Conservation (phyloP, 1,140 invertebrate species). For the Dendroctonus ponderosae region DNA sequence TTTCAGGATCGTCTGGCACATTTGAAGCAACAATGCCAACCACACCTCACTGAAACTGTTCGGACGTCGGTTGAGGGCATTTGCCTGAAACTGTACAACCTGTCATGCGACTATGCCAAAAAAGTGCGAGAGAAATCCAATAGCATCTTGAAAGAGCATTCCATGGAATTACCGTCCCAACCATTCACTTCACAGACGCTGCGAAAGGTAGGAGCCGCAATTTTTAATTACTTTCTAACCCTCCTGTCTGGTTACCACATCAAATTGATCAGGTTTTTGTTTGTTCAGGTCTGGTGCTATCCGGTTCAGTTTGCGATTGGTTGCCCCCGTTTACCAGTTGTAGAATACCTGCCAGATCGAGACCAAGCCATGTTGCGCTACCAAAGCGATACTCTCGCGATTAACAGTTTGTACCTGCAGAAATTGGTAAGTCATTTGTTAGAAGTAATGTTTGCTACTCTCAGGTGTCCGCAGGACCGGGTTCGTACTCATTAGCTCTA, state of each 20-base stretch:
- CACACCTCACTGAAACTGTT: conserved; percentile 87
- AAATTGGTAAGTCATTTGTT: conserved; percentile 65
- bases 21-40: conserved; percentile 86
- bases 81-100: conserved; percentile 90
- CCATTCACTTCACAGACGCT: conserved; percentile 23
- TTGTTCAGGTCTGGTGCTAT: conserved; percentile 84
- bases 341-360: conserved; percentile 85
- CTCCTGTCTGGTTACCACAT: not conserved
- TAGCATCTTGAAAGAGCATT: conserved; percentile 82
- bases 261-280: conserved; percentile 1
- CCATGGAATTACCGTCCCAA: conserved; percentile 69
- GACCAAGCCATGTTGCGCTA: conserved; percentile 83
- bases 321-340: conserved; percentile 76
- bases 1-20: conserved; percentile 65
- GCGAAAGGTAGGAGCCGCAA: conserved; percentile 38
- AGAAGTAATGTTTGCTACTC: not conserved
- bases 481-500: too few species aligned
- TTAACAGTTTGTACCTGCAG: conserved; percentile 86
- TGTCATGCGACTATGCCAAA: conserved; percentile 87
- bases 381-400: conserved; percentile 79
- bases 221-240: conserved; percentile 11
- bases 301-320: conserved; percentile 87
- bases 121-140: conserved; percentile 88
- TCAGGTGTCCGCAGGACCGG: too few species aligned
- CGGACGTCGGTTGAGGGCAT: conserved; percentile 88